Conservation (phyloP, 2,113 vertebrate species). For the Stomatorhinus ivindoensis region DNA sequence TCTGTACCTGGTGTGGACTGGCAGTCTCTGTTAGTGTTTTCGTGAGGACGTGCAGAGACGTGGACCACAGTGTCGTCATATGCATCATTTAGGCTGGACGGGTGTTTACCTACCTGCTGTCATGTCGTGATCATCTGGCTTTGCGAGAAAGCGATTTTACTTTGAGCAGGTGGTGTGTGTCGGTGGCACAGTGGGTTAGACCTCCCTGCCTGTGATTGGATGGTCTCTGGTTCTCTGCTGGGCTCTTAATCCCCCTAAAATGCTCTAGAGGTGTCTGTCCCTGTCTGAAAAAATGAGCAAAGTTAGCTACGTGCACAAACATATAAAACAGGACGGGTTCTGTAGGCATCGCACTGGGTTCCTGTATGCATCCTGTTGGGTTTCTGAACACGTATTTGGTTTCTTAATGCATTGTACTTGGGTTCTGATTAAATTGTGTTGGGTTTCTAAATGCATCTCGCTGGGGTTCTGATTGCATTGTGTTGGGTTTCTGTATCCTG, state of each 20-base stretch:
- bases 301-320: background rate
- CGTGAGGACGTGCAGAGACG: background rate
- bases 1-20: background rate
- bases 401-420: background rate
- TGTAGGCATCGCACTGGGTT: background rate
- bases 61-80: background rate
- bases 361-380: background rate
- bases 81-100: background rate
- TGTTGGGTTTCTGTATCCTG: background rate
- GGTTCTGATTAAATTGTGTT: background rate
- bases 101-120: background rate
- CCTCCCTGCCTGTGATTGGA: background rate
- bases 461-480: background rate
- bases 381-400: background rate
- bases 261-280: background rate
- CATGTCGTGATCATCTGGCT: background rate
- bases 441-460: background rate
- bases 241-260: background rate
- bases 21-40: background rate
- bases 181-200: background rate
- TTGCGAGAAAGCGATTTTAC: background rate
- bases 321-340: background rate
- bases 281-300: background rate
- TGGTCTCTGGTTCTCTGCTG: background rate
- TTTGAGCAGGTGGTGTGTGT: conserved; percentile 5